Base-by-base conservation (phyloP, 1,140 invertebrate genomes). In the Cydia strobilella region DNA sequence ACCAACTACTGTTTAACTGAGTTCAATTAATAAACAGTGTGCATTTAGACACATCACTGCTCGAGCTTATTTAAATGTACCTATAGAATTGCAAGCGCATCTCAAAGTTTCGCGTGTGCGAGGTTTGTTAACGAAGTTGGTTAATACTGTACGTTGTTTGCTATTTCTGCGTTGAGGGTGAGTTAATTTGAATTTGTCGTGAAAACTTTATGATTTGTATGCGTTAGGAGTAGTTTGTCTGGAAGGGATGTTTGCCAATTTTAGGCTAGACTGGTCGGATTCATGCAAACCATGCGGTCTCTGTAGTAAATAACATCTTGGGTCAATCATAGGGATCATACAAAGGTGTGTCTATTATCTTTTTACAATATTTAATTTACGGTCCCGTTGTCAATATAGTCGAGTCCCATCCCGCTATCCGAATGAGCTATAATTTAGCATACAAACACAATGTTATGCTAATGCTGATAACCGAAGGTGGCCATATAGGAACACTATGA, bases 161-260 rank as follows among this genome's bases (percentile, higher is more conserved):
- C 51, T 59, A 59, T 59, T 59, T 59, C 51, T 59, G 48, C 48
- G 15, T 51, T 51, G 51, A 59, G 18, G 51, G 51, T 2, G 18
- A 59, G 51, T 59, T 59, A 59, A 59, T 59, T 59, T 59, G 51
- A 59, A 59, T 59, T 59, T 59, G 51, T 18, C n/a, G 48, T 51
- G 48, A 59, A 59, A 59, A 59, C 51, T 59, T 59, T 59, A 59
- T 20, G 51, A 59, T 59, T 59, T 59, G 51, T 59, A 59, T 59
- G 51, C 51, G 51, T 59, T n/a, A 20, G 51, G 51, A 59, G 18
- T 51, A 51, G 18, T 59, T 7, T 59, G 51, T 59, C 51, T 18
- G 51, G 51, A 20, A 59, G 51, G 51, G 51, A 15, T 59, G 51
- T 2, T 59, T 23, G 51, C 51, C 51, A 59, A 59, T 59, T 59